A percentile compares a stretch with the other conserved stretches of the same genome.
These are phyloP conservation scores for Sphaerodactylus townsendi DNA, from an alignment of 2,113 vertebrate genomes.

Conservation along the genomic window DNA sequence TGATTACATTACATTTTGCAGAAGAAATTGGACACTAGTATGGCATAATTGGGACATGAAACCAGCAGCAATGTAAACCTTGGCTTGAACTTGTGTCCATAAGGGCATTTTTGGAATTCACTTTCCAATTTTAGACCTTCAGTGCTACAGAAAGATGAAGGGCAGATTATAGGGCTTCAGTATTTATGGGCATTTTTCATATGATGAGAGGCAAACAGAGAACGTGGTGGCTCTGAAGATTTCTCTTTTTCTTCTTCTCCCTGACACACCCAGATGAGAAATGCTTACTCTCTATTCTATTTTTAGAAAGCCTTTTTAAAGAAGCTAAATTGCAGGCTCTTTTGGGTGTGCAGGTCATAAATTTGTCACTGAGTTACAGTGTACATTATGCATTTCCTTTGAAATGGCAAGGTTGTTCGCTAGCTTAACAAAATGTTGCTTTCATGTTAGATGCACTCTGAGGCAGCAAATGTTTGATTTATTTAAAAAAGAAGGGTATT, in stretches of 20 bases:
- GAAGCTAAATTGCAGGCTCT: neutral
- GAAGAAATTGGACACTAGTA: neutral
- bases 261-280: conserved; percentile 7
- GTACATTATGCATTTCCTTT: conserved; percentile 3
- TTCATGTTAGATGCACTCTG: neutral
- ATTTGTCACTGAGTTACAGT: neutral
- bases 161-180: neutral
- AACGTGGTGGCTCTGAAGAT: neutral
- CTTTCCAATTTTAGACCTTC: neutral
- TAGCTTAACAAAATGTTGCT: rapidly evolving
- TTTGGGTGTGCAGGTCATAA: neutral
- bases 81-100: neutral
- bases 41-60: neutral
- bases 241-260: conserved; percentile 5
- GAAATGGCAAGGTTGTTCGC: neutral
- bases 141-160: neutral
- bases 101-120: neutral
- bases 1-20: neutral
- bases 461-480: neutral
- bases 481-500: neutral
- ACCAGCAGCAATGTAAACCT: neutral
- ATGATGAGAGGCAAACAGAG: neutral
- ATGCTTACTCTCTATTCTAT: neutral
- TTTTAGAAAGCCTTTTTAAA: conserved; percentile 1
- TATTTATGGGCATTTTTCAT: conserved; percentile 3